phyloP scores from a whole-genome alignment of 2,888 invertebrate species.

The Noctua janthe region DNA sequence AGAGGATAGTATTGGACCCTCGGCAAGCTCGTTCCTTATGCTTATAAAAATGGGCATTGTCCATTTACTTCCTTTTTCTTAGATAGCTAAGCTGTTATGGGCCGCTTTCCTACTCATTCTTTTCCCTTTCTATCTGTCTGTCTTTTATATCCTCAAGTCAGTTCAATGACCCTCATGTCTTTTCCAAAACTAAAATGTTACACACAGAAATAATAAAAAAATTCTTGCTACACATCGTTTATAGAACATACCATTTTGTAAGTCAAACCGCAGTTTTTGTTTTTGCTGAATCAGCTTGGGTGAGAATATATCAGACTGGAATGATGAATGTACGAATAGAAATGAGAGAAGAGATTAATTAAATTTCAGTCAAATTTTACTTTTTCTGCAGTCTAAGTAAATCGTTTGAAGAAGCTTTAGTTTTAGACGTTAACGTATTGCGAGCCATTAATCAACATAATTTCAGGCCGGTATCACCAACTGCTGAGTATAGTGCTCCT shows the following conservation, averaged over 20 bases:
- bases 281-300: slow-evolving; percentile 76
- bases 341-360: slow-evolving; percentile 39
- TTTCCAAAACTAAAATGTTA: neutral
- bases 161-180: neutral
- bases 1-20: neutral
- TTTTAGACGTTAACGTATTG: neutral
- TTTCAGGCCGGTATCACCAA: neutral
- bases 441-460: neutral
- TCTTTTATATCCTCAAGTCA: slow-evolving; percentile 8
- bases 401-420: neutral
- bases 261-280: slow-evolving; percentile 66
- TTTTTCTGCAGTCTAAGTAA: neutral
- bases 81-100: neutral
- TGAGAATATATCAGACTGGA: slow-evolving; percentile 54
- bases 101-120: neutral
- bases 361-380: slow-evolving; percentile 30
- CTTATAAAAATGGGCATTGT: neutral
- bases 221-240: slow-evolving; percentile 52
- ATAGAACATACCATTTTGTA: slow-evolving; percentile 64
- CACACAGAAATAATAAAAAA: slow-evolving; percentile 49
- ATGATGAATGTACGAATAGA: slow-evolving; percentile 42
- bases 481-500: neutral
- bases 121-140: neutral
- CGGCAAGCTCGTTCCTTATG: neutral
- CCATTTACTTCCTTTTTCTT: neutral